Base-by-base conservation (phyloP, 2,113 vertebrate species). In the Serilophus lunatus region DNA sequence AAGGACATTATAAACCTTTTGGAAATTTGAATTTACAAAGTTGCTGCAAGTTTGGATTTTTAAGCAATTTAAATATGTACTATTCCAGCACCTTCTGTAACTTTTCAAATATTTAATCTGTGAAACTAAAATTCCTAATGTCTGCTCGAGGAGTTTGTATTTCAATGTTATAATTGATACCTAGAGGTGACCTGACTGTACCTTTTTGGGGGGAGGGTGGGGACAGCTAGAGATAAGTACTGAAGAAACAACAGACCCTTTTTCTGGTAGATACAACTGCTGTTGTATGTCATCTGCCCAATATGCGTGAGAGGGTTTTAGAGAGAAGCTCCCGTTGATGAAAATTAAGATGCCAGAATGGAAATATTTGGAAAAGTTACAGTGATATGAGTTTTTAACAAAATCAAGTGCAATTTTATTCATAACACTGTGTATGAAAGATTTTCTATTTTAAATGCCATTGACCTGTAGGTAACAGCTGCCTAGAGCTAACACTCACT, bases 381-480 rank as follows among this genome's bases (percentile, higher is more conserved):
- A 96, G 88, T 93, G 93, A 97, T 97, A 75, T 0, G 86, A 97
- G 96, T 96, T 98, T 97, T 94, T 97, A 97, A 96, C 94, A 95
- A 98, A 98, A 98, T 96, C 95, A 98, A 98, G 97, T 98, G 97
- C 98, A 98, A 97, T 98, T 98, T 98, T 98, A 97, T 98, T 98
- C 98, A 97, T 97, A 97, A 98, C 94, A 97, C 97, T 97, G 97
- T 97, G 92, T 97, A 97, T 97, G 98, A 96, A 97, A 98, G 95
- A 98, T 97, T 92, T 97, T 98, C 97, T 98, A 98, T 97, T 97
- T 98, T 98, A 97, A 97, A 97, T 97, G 97, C 97, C 96, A 97
- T 97, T 98, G 97, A 98, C 94, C 88, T 95, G 82, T 91, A 97
- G 77, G 66, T 90, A 95, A 94, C 96, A 97, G 86, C 96, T 97